Percentiles rank a stretch among this genome's conserved stretches.
Conservation (phyloP, 2,797 vertebrate species). For the Anomalospiza imberbis region DNA sequence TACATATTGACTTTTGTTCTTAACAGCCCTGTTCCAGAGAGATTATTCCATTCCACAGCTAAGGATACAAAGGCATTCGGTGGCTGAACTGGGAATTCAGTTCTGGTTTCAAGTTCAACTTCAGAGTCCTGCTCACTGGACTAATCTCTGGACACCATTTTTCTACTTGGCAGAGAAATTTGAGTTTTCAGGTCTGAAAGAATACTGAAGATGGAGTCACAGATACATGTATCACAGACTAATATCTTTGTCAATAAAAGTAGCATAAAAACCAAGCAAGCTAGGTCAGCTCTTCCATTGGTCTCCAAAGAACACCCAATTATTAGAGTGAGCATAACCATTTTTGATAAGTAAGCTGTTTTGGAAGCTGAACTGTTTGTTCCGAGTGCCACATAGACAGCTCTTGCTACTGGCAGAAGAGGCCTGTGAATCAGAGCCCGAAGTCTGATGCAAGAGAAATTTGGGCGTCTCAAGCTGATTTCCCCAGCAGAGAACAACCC, state of each 20-base stretch:
- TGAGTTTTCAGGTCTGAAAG: background rate
- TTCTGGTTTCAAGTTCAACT: background rate
- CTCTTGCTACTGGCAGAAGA: conserved; percentile 2
- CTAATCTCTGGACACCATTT: background rate
- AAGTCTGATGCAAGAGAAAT: conserved; percentile 28
- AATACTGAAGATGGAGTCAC: background rate
- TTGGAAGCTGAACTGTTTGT: conserved; percentile 9
- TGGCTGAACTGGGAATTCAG: background rate
- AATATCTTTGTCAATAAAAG: background rate
- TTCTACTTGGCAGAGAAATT: background rate
- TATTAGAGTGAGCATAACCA: background rate
- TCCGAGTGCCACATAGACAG: background rate
- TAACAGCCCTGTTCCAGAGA: background rate
- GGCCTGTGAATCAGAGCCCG: background rate
- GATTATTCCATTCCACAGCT: background rate
- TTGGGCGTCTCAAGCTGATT: conserved; percentile 14
- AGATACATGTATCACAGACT: background rate
- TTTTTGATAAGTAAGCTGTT: background rate
- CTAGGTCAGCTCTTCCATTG: background rate
- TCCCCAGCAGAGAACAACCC: conserved; percentile 43
- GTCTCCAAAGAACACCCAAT: background rate
- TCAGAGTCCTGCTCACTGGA: background rate
- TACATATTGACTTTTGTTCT: background rate
- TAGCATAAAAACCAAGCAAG: background rate
- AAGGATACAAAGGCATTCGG: background rate